phyloP scores from a whole-genome alignment of 2,113 vertebrate genomes.

The Chlorocebus sabaeus region DNA sequence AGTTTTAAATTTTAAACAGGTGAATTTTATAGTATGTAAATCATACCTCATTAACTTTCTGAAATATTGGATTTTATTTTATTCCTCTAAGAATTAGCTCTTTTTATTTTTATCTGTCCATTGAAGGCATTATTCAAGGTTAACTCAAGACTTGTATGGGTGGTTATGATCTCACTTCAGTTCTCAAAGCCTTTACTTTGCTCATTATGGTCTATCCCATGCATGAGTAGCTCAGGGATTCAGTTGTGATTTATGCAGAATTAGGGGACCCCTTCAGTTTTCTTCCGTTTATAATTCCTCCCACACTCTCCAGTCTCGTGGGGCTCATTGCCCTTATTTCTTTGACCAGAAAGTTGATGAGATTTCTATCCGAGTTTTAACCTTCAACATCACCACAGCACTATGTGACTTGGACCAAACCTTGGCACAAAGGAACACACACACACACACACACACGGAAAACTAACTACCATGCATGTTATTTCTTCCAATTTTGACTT shows the following conservation, averaged over 20 bases:
- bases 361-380: background rate
- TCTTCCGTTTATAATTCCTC: background rate
- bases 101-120: background rate
- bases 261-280: background rate
- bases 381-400: background rate
- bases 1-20: background rate
- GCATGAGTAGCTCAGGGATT: background rate
- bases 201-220: background rate
- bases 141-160: background rate
- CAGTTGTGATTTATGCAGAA: background rate
- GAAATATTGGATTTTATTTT: background rate
- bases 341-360: background rate
- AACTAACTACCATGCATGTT: background rate
- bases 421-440: background rate
- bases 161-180: background rate
- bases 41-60: background rate
- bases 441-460: no score
- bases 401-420: background rate
- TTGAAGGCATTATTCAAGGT: background rate
- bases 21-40: background rate
- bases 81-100: background rate
- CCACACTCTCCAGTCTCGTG: background rate
- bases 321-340: background rate
- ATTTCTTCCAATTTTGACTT: background rate
- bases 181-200: background rate